Evolutionary conservation across 2,888 invertebrate genomes (phyloP).

Genomic region (Tanypteryx hageni): DNA sequence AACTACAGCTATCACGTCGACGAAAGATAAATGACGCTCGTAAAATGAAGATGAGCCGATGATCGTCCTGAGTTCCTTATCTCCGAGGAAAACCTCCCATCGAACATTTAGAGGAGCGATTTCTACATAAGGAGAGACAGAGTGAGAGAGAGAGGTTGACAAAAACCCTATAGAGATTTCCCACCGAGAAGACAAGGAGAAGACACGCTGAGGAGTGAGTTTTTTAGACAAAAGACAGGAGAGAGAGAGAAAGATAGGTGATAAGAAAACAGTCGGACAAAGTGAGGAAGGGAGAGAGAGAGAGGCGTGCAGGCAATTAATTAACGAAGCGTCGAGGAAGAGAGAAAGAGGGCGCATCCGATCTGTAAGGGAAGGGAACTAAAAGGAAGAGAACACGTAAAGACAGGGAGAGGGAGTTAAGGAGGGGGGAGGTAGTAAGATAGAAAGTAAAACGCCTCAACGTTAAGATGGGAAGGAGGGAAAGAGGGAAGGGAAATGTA

Average conservation of each 20-base stretch:
- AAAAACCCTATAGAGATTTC: background rate
- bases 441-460: no score
- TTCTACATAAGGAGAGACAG: background rate
- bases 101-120: background rate
- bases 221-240: background rate
- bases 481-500: background rate
- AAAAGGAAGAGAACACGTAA: background rate
- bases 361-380: background rate
- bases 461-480: background rate
- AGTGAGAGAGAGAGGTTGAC: background rate
- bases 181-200: background rate
- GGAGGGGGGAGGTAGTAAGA: background rate
- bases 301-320: conserved; percentile 28
- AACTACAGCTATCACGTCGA: background rate
- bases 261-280: background rate
- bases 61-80: background rate
- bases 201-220: background rate
- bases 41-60: background rate
- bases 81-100: background rate
- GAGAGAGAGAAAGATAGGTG: background rate
- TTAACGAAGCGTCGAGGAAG: background rate
- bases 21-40: background rate
- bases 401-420: background rate
- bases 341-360: background rate
- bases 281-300: background rate